Conservation (phyloP, 2,113 vertebrate genomes). For the Numida meleagris region DNA sequence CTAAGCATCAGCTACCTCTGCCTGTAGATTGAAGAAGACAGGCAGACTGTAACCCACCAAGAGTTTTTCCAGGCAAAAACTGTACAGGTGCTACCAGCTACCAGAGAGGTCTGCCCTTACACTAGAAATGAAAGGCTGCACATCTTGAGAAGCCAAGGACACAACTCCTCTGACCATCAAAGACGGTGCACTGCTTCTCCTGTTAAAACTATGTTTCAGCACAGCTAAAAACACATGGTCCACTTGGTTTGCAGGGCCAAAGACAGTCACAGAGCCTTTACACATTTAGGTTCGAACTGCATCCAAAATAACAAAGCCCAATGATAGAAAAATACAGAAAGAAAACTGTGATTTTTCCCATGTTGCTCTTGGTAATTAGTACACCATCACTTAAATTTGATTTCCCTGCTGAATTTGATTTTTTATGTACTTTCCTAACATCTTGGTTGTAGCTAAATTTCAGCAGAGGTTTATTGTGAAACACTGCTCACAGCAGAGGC, state of each 20-base stretch:
- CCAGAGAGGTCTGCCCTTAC: background rate
- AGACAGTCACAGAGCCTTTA: background rate
- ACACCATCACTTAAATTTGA: background rate
- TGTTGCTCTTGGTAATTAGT: background rate
- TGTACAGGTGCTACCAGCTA: background rate
- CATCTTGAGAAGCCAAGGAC: background rate
- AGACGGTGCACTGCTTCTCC: background rate
- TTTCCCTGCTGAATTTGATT: background rate
- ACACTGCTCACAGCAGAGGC: background rate
- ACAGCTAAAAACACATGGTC: background rate
- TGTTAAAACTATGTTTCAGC: background rate
- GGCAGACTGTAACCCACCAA: background rate
- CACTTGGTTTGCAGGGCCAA: background rate
- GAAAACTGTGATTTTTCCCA: background rate
- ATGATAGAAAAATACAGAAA: background rate
- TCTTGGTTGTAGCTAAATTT: background rate
- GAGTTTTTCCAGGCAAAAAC: background rate
- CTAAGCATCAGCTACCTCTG: slow-evolving; percentile 34
- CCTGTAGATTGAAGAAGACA: background rate
- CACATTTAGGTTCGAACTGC: background rate
- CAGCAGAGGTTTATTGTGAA: background rate
- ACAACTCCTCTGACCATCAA: background rate
- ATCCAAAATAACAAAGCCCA: background rate
- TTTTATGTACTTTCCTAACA: background rate
- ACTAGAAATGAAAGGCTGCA: background rate